Conservation (phyloP, 2,888 invertebrate species). For the Serrognathus titanus region DNA sequence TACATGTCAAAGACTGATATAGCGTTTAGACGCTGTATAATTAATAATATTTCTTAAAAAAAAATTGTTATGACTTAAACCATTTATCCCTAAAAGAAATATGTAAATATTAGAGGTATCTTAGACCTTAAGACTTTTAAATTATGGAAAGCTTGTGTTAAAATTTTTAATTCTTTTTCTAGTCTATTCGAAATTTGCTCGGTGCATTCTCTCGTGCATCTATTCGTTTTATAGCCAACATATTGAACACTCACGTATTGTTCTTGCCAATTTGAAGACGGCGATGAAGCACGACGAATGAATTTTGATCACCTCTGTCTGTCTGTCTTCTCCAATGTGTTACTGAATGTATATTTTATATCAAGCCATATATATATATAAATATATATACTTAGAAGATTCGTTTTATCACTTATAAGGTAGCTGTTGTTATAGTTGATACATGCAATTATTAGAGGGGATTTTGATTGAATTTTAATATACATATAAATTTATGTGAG, state of each 20-base stretch:
- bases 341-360: slow-evolving; percentile 17
- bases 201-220: too few species aligned
- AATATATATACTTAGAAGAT: slow-evolving; percentile 12
- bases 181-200: neutral
- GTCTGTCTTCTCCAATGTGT: neutral
- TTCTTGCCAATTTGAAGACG: too few species aligned
- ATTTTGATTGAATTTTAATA: slow-evolving; percentile 16
- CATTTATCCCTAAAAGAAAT: neutral
- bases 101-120: neutral
- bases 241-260: too few species aligned
- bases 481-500: slow-evolving; percentile 10
- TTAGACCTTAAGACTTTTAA: neutral
- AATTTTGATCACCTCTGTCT: too few species aligned
- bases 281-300: too few species aligned
- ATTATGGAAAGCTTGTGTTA: neutral
- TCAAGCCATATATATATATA: slow-evolving; percentile 13
- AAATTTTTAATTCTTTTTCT: neutral
- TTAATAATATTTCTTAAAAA: neutral
- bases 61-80: neutral
- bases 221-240: too few species aligned
- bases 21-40: neutral
- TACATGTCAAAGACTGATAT: slow-evolving; percentile 1
- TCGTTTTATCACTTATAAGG: slow-evolving; percentile 5
- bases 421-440: slow-evolving; percentile 12
- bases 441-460: slow-evolving; percentile 13